phyloP scores from a whole-genome alignment of 2,888 invertebrate genomes.

The Tiliacea citrago region DNA sequence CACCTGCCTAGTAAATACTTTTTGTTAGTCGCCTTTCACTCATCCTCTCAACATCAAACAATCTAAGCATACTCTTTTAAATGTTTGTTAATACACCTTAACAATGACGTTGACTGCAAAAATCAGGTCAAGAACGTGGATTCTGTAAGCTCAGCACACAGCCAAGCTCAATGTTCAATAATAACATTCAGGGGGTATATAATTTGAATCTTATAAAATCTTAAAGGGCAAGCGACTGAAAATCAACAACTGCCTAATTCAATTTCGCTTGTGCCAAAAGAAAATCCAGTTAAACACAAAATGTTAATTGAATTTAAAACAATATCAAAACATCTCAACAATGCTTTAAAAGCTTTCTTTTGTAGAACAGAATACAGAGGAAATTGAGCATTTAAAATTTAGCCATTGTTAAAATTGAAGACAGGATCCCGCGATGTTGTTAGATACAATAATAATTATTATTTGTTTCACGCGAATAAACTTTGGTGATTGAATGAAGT shows the following conservation, averaged over 20 bases:
- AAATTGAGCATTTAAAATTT: conserved; percentile 74
- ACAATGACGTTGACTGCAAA: not conserved
- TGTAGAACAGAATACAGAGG: conserved; percentile 65
- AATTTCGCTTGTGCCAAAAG: conserved; percentile 43
- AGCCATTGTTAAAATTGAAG: conserved; percentile 65
- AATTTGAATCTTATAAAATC: conserved; percentile 20
- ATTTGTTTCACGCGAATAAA: conserved; percentile 58
- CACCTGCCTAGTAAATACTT: not conserved
- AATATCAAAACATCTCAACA: conserved; percentile 67
- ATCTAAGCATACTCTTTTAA: not conserved
- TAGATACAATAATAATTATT: conserved; percentile 57
- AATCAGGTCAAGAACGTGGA: not conserved
- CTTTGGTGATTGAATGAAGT: conserved; percentile 49
- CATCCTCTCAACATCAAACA: not conserved
- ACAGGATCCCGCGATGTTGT: conserved; percentile 46
- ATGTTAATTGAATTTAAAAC: conserved; percentile 66
- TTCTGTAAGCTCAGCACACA: not conserved
- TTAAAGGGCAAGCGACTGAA: conserved; percentile 23
- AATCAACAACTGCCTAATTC: conserved; percentile 45
- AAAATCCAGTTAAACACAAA: conserved; percentile 44
- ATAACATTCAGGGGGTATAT: not conserved
- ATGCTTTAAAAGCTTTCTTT: conserved; percentile 70
- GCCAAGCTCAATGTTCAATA: not conserved
- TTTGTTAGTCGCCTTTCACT: not conserved
- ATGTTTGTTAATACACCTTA: not conserved